Percentiles rank a stretch among this genome's conserved stretches.
Conservation (phyloP, 2,888 invertebrate genomes). For the Drosophila bunnanda region DNA sequence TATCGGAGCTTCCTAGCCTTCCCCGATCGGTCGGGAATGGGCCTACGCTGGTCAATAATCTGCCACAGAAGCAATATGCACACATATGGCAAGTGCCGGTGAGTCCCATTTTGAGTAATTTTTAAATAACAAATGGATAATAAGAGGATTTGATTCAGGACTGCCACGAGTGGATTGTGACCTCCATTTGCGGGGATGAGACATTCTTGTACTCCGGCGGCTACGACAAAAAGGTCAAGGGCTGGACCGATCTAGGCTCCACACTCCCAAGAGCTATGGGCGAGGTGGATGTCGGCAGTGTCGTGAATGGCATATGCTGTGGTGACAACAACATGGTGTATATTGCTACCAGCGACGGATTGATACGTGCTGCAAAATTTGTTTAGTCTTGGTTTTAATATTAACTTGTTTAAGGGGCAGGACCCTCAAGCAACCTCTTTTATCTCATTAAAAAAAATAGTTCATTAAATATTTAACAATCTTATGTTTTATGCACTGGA, state of each 20-base stretch:
- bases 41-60: constrained; percentile 78
- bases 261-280: constrained; percentile 71
- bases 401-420: not conserved
- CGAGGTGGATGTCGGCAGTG: constrained; percentile 80
- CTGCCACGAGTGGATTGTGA: constrained; percentile 84
- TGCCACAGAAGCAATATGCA: constrained; percentile 73
- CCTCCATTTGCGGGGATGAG: constrained; percentile 80
- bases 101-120: constrained; percentile 25
- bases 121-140: not conserved
- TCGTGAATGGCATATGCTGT: constrained; percentile 81
- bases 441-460: constrained; percentile 1
- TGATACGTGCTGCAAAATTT: constrained; percentile 78
- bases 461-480: not conserved
- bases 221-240: constrained; percentile 84
- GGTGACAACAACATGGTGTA: constrained; percentile 76
- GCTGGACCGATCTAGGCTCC: constrained; percentile 79
- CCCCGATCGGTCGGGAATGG: constrained; percentile 83
- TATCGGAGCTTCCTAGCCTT: constrained; percentile 80
- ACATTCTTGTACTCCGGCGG: constrained; percentile 82
- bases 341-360: constrained; percentile 82
- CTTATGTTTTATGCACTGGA: constrained; percentile 42
- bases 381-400: constrained; percentile 37
- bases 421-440: not conserved
- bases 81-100: constrained; percentile 77
- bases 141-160: constrained; percentile 61